phyloP scores from a whole-genome alignment of 2,113 vertebrate genomes.

The Scopus umbretta region DNA sequence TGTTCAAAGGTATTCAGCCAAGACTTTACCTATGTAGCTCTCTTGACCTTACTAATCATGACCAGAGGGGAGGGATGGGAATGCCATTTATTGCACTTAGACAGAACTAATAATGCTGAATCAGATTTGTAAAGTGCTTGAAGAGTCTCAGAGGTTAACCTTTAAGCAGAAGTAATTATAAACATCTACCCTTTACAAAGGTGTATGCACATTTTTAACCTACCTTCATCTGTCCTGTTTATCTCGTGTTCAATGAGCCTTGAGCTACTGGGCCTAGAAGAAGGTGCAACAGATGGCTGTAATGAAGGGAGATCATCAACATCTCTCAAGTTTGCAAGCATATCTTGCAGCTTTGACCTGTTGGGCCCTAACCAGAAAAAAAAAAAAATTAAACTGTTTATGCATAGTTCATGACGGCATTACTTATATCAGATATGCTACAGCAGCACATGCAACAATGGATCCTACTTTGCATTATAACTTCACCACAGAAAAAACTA shows the following conservation, averaged over 20 bases:
- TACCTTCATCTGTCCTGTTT: slow-evolving; percentile 91
- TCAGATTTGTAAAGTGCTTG: not conserved
- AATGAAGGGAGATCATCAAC: slow-evolving; percentile 92
- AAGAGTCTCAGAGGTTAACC: not conserved
- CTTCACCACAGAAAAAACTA: slow-evolving; percentile 19
- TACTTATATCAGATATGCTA: not conserved
- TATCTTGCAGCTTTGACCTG: slow-evolving; percentile 97
- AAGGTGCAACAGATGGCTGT: slow-evolving; percentile 87
- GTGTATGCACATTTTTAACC: not conserved
- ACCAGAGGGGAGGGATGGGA: not conserved
- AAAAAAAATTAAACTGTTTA: slow-evolving; percentile 41
- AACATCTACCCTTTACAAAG: not conserved
- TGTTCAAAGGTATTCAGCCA: not conserved
- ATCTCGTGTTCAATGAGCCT: slow-evolving; percentile 89
- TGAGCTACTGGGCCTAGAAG: slow-evolving; percentile 83
- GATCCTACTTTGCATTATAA: slow-evolving; percentile 22
- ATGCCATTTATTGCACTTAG: not conserved
- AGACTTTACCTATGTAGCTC: not conserved
- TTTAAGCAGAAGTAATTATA: not conserved
- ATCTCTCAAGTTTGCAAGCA: slow-evolving; percentile 97
- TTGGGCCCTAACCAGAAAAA: slow-evolving; percentile 84
- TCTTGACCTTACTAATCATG: not conserved
- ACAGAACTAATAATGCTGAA: not conserved
- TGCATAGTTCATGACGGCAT: not conserved
- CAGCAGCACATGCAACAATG: slow-evolving; percentile 52